These are phyloP conservation scores for Hipparchia sbordonii DNA, from an alignment of 2,888 invertebrate species.

Conservation along the genomic window DNA sequence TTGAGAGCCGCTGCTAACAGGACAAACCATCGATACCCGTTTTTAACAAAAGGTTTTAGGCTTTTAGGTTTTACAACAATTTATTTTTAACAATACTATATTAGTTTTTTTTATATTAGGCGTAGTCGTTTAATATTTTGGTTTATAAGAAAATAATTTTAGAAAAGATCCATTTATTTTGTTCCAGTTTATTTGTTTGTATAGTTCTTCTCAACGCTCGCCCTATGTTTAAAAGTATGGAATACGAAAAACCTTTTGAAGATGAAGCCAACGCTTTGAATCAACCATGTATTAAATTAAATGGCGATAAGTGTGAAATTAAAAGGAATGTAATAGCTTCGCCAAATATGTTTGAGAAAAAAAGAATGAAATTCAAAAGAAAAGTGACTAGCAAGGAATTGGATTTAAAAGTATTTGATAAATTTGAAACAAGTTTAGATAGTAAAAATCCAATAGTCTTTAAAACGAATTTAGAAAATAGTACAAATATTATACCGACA, in stretches of 20 bases:
- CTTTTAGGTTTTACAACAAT: no score
- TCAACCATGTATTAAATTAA: background rate
- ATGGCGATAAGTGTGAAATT: background rate
- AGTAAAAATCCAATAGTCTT: background rate
- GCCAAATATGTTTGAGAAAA: conserved; percentile 26
- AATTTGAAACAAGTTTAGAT: conserved; percentile 21
- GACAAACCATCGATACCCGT: no score
- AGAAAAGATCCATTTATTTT: conserved; percentile 13
- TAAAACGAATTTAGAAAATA: background rate
- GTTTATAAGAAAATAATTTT: no score
- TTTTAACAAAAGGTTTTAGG: no score
- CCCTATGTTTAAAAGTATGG: conserved; percentile 68
- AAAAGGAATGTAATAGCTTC: conserved; percentile 15
- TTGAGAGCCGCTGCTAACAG: no score
- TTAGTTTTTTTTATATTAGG: no score
- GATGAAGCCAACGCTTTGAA: background rate
- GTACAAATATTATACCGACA: conserved; percentile 4
- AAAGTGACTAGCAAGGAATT: conserved; percentile 29
- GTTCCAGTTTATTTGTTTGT: conserved; percentile 68
- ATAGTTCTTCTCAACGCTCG: conserved; percentile 62
- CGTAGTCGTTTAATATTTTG: no score
- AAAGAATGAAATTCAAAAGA: conserved; percentile 31
- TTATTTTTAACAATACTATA: no score
- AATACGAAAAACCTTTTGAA: conserved; percentile 43
- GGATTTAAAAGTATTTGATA: conserved; percentile 31